Evolutionary conservation across 92 coral and sea anemone species (phyloP).

Genomic region (Parazoanthus swiftii): DNA sequence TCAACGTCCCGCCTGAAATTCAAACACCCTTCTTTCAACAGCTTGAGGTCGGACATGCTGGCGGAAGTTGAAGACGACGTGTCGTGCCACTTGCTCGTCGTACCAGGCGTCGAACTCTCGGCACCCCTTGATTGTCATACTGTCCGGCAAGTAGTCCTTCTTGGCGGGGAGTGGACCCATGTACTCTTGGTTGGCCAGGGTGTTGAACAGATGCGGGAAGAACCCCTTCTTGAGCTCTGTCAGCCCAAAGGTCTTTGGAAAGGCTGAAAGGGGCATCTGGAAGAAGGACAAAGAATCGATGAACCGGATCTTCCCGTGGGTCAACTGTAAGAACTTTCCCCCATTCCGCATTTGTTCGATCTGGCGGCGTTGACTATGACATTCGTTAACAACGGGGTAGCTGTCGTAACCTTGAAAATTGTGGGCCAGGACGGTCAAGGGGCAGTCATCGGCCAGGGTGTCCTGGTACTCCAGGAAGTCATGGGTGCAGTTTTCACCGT

Average conservation of each 20-base stretch:
- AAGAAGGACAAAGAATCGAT: neutral
- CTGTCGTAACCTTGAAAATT: neutral
- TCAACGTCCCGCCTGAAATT: neutral
- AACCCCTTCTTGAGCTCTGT: neutral
- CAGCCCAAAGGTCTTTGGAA: neutral
- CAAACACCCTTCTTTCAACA: neutral
- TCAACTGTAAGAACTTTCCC: neutral
- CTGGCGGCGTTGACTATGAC: neutral
- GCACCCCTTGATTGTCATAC: slow-evolving; percentile 12
- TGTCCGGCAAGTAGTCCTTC: slow-evolving; percentile 27
- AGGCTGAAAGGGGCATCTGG: neutral
- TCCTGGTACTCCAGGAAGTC: neutral
- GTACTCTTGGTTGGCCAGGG: neutral
- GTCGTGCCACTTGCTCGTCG: neutral
- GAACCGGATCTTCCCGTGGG: neutral
- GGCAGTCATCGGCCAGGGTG: neutral
- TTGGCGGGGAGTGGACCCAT: slow-evolving; percentile 37
- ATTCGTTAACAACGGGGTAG: slow-evolving; percentile 31
- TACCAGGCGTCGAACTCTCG: slow-evolving; percentile 20
- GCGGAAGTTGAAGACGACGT: neutral
- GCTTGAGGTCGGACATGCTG: neutral
- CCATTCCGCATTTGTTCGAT: neutral
- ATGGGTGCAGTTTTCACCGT: neutral
- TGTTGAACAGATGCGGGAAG: neutral
- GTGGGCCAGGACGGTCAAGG: too few species aligned